Base-by-base conservation (phyloP, 2,888 invertebrate genomes). In the Aleiodes alternator region DNA sequence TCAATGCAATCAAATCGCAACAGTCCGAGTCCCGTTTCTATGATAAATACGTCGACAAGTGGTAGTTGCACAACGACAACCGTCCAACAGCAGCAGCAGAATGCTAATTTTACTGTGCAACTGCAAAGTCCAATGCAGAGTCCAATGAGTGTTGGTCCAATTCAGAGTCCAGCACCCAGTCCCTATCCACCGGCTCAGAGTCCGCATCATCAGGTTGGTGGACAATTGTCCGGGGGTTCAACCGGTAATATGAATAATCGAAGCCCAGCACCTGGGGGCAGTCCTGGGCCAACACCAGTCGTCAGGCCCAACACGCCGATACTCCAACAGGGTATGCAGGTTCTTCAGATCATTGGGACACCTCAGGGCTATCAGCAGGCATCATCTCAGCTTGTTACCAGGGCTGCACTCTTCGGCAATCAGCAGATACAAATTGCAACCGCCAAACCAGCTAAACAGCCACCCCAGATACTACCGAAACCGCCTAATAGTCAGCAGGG, bases 381-480 rank as follows among this genome's bases (percentile, higher is more conserved):
- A 4, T 87, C 88, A 11, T 83, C 87, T 51, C 89, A 88, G 71
- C 80, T 89, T 56, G 88, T 89, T 6, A 87, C 89, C 12, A 82
- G 89, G 31, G 87, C 89, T 4, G 89, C 88, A 77, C 79, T 89
- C 7, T 87, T 89, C 82, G 89, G 89, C 59, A 89, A 89, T 82
- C 90, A 89, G 74, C 89, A 88, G 84, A 89, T 89, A 75, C 89
- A 89, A 84, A 89, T 89, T 59, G 86, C 87, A 14, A 83, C 87
- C 23, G 81, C 85, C 12, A 90, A 90, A 76, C 86, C 90, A 38
- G 85, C 89, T 59, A 90, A 91, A 85, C 90, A 91, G 76, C 92
- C 92, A 3, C 93, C 92, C 50, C 92, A 92, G 86, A 92, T 92
- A 83, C 90, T 93, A 84, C 93, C 93, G 53, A 93, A 93, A 88